Evolutionary conservation across 2,797 vertebrate genomes (phyloP), one percentile per base, ranked within the genome.

Genomic region (Mus spretus): DNA sequence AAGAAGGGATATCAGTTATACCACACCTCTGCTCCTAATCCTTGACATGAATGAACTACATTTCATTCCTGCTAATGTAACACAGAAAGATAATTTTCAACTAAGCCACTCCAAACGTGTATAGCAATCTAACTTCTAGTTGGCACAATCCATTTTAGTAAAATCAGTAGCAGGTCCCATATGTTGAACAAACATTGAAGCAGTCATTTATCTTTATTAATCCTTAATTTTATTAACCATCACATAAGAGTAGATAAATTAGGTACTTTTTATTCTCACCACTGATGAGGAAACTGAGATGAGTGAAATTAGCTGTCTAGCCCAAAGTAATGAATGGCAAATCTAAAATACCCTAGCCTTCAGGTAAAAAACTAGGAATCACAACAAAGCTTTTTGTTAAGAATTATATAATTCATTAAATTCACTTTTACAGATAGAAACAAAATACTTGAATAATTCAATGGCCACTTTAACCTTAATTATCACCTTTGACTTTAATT

Each of bases 31-130:
- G 70, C 5, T 74, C 31, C 50, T 57, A 90, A n/a, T 12, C 72
- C 65, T 96, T 63, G 74, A 82, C 50, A 75, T 17, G n/a, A 83
- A 40, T 13, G 72, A 93, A 91, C 70, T 91, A 83, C 19, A 95
- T 89, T 92, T 97, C 28, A 96, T 10, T 59, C 63, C 22, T 95
- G 12, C 80, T 91, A 63, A 95, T 59, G 83, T 89, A 79, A 50
- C 89, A 2, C 31, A 91, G 44, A 97, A 96, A 93, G 93, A 84
- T 77, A 87, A 89, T 90, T 95, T 92, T 63, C 40, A 96, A 78
- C 91, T 93, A 97, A 93, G 40, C 31, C 77, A 92, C 70, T 55
- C 75, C 91, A 96, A 90, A 96, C 75, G 14, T 90, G 44, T 40
- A 95, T 5, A 31, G 4, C 5, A 91, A 95, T 89, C 72, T 94